A percentile compares a stretch with the other conserved stretches of the same genome.
phyloP scores from a whole-genome alignment of 1,140 invertebrate species.

The Leptinotarsa defecta region DNA sequence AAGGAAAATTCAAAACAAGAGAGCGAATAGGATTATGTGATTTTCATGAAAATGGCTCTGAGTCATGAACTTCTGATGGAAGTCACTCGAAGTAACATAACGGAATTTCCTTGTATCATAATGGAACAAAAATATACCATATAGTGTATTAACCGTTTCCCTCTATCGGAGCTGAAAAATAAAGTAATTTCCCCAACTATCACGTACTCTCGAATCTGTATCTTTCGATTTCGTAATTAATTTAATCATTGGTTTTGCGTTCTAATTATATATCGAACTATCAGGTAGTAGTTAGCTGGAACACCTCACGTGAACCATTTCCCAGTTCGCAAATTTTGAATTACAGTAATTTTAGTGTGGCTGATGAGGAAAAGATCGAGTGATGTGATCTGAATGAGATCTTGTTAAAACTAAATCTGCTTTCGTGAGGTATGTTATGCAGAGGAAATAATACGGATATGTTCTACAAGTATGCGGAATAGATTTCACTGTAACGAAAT shows the following conservation, averaged over 20 bases:
- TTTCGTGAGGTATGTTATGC: no score
- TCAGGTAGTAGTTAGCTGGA: conserved; percentile 3
- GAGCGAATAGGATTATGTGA: no score
- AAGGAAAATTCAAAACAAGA: no score
- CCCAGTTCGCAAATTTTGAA: conserved; percentile 1
- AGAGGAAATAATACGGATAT: no score
- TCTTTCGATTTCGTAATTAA: not conserved
- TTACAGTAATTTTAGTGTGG: not conserved
- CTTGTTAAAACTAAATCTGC: no score
- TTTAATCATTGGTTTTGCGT: conserved; percentile 4
- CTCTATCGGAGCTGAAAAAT: conserved; percentile 1
- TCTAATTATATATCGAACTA: conserved; percentile 6
- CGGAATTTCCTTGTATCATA: not conserved
- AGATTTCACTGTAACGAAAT: no score
- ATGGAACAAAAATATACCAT: not conserved
- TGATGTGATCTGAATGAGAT: no score
- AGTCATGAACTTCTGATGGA: no score
- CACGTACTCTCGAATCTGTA: not conserved
- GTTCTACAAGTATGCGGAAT: no score
- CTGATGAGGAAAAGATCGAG: not conserved
- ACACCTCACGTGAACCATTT: not conserved
- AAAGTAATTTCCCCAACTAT: not conserved
- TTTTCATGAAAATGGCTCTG: no score
- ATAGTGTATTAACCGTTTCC: not conserved
- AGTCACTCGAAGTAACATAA: not conserved